A percentile compares a stretch with the other conserved stretches of the same genome.
These are phyloP conservation scores for Muschampia plurimacula DNA, from an alignment of 2,888 invertebrate species.

Conservation along the genomic window DNA sequence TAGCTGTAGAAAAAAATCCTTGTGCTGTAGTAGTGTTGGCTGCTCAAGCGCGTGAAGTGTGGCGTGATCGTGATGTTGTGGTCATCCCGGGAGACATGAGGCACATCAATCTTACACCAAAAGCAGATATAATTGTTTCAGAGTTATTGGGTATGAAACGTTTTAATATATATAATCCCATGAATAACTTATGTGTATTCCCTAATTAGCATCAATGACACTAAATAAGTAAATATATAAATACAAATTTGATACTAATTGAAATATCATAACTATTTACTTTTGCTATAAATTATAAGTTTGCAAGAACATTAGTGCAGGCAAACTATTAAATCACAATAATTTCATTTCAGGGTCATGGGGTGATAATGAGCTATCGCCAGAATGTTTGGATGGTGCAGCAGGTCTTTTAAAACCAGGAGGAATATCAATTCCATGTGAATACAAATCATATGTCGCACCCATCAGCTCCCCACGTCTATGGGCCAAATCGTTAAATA, in stretches of 20 bases:
- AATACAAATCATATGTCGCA: conserved; percentile 95
- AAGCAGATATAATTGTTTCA: conserved; percentile 97
- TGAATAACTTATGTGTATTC: neutral
- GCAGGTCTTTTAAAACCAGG: conserved; percentile 93
- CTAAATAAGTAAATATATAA: too few relatives aligned
- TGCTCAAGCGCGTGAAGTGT: conserved; percentile 91
- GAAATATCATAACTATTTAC: too few relatives aligned
- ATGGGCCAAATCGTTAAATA: conserved; percentile 81
- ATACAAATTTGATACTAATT: too few relatives aligned
- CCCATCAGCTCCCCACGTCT: conserved; percentile 97
- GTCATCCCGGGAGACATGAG: conserved; percentile 96
- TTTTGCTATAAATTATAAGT: too few relatives aligned
- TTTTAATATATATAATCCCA: neutral
- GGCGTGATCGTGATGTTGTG: conserved; percentile 90
- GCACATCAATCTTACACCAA: conserved; percentile 91
- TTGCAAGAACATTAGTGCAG: neutral
- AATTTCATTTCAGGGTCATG: conserved; percentile 89
- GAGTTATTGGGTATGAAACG: conserved; percentile 92
- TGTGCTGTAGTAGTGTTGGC: conserved; percentile 95
- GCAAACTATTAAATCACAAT: neutral
- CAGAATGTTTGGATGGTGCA: conserved; percentile 98
- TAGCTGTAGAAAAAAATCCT: conserved; percentile 99
- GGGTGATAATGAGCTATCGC: conserved; percentile 99
- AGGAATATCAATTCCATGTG: conserved; percentile 95
- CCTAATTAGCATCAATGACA: neutral